Conservation (phyloP, 2,888 invertebrate genomes). For the Drosophila colorata region DNA sequence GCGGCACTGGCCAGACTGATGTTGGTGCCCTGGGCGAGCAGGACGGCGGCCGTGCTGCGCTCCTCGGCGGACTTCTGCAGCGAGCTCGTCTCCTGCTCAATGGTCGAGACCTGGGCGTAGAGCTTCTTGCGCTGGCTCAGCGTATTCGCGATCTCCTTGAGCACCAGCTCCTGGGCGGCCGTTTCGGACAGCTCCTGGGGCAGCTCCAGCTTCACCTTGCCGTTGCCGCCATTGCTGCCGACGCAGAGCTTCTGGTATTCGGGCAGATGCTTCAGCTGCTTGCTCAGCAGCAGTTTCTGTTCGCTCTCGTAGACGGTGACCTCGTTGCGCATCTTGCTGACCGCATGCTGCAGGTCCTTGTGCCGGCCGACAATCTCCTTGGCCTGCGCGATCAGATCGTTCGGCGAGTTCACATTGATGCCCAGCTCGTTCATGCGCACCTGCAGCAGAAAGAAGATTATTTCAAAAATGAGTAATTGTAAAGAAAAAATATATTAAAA, state of each 20-base stretch:
- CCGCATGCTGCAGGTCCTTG: slow-evolving; percentile 95
- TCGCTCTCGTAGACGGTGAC: slow-evolving; percentile 90
- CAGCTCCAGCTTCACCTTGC: slow-evolving; percentile 77
- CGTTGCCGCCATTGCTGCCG: slow-evolving; percentile 59
- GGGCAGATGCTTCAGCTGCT: slow-evolving; percentile 91
- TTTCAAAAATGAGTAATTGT: no score
- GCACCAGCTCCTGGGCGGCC: slow-evolving; percentile 92
- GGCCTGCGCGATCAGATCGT: slow-evolving; percentile 93
- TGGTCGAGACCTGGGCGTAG: slow-evolving; percentile 91
- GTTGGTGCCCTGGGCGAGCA: slow-evolving; percentile 84
- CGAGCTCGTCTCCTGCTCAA: slow-evolving; percentile 91
- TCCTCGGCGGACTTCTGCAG: slow-evolving; percentile 91
- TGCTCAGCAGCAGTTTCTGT: slow-evolving; percentile 90
- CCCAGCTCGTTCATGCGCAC: slow-evolving; percentile 96
- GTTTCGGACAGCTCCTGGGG: slow-evolving; percentile 87
- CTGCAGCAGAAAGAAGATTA: slow-evolving; percentile 79
- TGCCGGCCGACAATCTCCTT: slow-evolving; percentile 97
- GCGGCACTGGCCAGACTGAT: slow-evolving; percentile 72
- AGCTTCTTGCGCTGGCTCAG: slow-evolving; percentile 93
- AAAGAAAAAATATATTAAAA: no score
- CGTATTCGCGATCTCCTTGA: slow-evolving; percentile 94
- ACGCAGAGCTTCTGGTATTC: slow-evolving; percentile 85
- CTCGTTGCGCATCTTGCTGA: slow-evolving; percentile 93
- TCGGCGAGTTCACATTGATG: slow-evolving; percentile 94
- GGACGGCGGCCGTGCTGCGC: slow-evolving; percentile 86